Evolutionary conservation across 2,888 invertebrate species (phyloP), one percentile per base, ranked within the genome.

Genomic region (Spialia ferax): DNA sequence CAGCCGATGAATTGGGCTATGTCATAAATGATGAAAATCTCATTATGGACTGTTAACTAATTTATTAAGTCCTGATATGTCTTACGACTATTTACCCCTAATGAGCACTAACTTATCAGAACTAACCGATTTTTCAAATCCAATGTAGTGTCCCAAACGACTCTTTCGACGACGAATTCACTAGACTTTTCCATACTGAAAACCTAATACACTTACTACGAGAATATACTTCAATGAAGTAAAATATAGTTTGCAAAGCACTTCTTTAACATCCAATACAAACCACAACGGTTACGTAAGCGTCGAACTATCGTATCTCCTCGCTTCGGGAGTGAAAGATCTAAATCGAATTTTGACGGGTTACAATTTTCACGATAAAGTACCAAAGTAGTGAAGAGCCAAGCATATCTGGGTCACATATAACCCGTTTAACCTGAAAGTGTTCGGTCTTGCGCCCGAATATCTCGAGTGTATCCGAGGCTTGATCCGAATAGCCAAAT

Each of bases 331-430:
- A 66, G 23, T 59, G 42, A 15, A 45, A 66, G 54, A 55, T 61
- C 42, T 61, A 66, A 66, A 60, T 66, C 54, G 66, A 66, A 66
- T 66, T 66, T 66, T 61, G 66, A 66, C 66, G 45, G 59, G 52
- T 42, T 60, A 66, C 66, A 60, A 66, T 66, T 66, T 60, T 42
- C 15, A 22, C 54, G 66, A 61, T 45, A 52, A 42, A 66, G 52
- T 66, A 35, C 29, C n/a, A 59, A 59, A 59, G 57, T 50, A 42
- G 66, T 54, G 60, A 38, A 59, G 52, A 60, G 54, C 57, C 59
- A 52, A 45, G 65, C 57, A 52, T 59, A 66, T 60, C 60, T 66
- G 45, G 66, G 66, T 55, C 66, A 20, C 55, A 55, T 22, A 55
- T 67, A 61, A 67, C 67, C 61, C 50, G 54, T 60, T 67, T 67